These are phyloP conservation scores for Triplophysa bombifrons DNA, from an alignment of 2,797 vertebrate species.

Conservation along the genomic window DNA sequence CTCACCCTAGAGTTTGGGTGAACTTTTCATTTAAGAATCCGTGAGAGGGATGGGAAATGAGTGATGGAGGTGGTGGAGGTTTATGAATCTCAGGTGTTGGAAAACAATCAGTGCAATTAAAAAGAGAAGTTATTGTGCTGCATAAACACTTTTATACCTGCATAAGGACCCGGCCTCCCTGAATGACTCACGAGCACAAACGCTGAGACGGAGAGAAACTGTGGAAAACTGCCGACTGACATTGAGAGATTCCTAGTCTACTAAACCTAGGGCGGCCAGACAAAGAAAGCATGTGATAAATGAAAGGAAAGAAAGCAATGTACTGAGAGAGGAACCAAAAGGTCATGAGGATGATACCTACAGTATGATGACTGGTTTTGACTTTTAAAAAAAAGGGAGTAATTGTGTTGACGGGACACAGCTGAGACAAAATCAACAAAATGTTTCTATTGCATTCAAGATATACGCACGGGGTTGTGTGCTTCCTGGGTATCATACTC, in stretches of 20 bases:
- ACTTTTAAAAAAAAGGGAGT: slow-evolving; percentile 25
- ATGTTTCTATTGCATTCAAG: background rate
- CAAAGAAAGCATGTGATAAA: slow-evolving; percentile 1
- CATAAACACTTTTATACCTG: slow-evolving; percentile 42
- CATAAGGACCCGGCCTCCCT: slow-evolving; percentile 12
- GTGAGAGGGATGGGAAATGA: slow-evolving; percentile 16
- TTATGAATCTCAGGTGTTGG: slow-evolving; percentile 46
- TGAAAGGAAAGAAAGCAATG: background rate
- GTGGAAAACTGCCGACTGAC: slow-evolving; percentile 73
- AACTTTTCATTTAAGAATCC: slow-evolving; percentile 18
- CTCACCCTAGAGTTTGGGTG: background rate
- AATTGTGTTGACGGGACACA: slow-evolving; percentile 16
- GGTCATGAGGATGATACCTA: slow-evolving; percentile 18
- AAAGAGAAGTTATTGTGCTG: slow-evolving; percentile 35
- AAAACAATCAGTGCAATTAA: slow-evolving; percentile 38
- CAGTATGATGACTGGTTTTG: slow-evolving; percentile 21
- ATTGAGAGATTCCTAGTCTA: slow-evolving; percentile 79
- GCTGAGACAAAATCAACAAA: background rate
- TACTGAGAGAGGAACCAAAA: slow-evolving; percentile 1
- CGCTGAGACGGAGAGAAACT: slow-evolving; percentile 52
- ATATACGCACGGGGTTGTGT: too few species aligned
- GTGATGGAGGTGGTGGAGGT: slow-evolving; percentile 24
- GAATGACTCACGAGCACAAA: slow-evolving; percentile 39
- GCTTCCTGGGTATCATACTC: too few species aligned
- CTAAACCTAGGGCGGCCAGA: slow-evolving; percentile 59